A percentile compares a stretch with the other conserved stretches of the same genome.
Evolutionary conservation across 1,140 invertebrate genomes (phyloP).

Genomic region (Aphelinus certus): DNA sequence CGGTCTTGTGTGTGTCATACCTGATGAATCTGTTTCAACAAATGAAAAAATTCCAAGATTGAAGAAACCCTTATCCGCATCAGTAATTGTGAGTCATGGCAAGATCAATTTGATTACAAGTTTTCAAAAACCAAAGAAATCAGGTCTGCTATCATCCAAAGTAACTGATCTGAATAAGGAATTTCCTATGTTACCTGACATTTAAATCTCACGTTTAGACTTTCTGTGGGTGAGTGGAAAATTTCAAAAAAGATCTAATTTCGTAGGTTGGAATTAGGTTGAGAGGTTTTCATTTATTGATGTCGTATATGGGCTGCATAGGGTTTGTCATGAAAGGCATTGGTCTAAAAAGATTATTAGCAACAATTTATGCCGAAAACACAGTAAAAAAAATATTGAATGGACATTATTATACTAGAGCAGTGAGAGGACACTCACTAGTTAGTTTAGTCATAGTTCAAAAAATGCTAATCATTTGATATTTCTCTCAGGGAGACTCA

Average conservation of each 20-base stretch:
- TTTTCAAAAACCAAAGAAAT: not conserved
- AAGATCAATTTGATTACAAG: not conserved
- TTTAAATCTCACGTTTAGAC: not conserved
- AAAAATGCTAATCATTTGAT: slow-evolving; percentile 40
- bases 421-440: slow-evolving; percentile 52
- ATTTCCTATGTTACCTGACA: not conserved
- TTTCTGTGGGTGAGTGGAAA: slow-evolving; percentile 10
- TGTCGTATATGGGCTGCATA: slow-evolving; percentile 59
- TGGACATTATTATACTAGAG: slow-evolving; percentile 52
- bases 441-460: slow-evolving; percentile 43
- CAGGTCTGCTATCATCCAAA: slow-evolving; percentile 7
- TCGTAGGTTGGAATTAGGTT: slow-evolving; percentile 48
- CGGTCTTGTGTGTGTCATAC: slow-evolving; percentile 41
- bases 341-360: slow-evolving; percentile 54
- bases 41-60: slow-evolving; percentile 5
- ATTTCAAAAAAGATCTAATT: not conserved
- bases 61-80: slow-evolving; percentile 7
- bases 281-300: slow-evolving; percentile 53
- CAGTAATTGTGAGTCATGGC: not conserved
- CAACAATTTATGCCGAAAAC: slow-evolving; percentile 50
- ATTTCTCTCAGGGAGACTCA: not conserved
- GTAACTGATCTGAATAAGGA: slow-evolving; percentile 15
- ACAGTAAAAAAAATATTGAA: slow-evolving; percentile 57
- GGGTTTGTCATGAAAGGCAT: slow-evolving; percentile 60
- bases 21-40: slow-evolving; percentile 13